Conservation (phyloP, 1,140 invertebrate genomes). For the Lucilia cuprina region DNA sequence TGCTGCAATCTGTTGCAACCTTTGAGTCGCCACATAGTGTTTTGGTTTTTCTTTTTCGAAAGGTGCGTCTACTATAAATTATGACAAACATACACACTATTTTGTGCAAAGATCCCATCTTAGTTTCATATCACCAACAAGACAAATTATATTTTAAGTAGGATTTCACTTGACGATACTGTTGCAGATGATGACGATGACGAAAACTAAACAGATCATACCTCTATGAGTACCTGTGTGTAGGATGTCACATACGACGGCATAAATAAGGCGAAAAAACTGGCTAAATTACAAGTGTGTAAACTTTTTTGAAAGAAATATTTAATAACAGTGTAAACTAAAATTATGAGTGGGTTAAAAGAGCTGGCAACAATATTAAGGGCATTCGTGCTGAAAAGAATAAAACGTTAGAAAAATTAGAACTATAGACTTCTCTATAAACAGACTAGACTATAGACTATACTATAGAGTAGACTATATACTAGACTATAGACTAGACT, state of each 20-base stretch:
- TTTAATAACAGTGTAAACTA: neutral
- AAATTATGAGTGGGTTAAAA: neutral
- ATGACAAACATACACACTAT: neutral
- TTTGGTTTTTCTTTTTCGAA: neutral
- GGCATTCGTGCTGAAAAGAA: neutral
- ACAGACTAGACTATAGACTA: too few relatives aligned
- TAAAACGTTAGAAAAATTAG: too few relatives aligned
- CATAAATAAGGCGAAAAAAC: neutral
- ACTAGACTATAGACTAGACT: too few relatives aligned
- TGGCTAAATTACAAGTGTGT: neutral
- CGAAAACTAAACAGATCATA: neutral
- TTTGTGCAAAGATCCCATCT: neutral
- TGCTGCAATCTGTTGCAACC: neutral
- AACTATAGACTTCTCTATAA: too few relatives aligned
- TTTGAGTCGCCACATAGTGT: neutral
- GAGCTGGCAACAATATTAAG: neutral
- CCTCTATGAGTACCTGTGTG: neutral
- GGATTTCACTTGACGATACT: neutral
- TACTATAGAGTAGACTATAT: too few relatives aligned
- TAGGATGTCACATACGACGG: neutral
- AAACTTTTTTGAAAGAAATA: neutral
- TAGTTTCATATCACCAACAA: neutral
- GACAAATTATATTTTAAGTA: constrained; percentile 15
- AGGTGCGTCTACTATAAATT: constrained; percentile 4
- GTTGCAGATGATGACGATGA: neutral